Percentiles rank a stretch among this genome's conserved stretches.
These are phyloP conservation scores for Cyclura pinguis DNA, from an alignment of 2,797 vertebrate species.

Conservation along the genomic window DNA sequence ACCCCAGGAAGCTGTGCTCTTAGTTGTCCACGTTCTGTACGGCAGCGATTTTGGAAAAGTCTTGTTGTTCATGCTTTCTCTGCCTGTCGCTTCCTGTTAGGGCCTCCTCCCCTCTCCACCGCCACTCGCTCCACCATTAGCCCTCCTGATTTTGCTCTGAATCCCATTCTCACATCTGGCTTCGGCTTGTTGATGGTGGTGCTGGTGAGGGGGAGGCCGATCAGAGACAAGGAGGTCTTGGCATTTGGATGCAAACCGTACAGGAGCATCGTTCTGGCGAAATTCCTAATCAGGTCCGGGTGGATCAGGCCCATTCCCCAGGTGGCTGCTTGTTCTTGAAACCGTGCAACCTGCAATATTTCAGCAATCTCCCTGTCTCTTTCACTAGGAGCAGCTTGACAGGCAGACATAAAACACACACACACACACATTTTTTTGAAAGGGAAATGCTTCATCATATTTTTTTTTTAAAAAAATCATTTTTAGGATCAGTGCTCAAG, in stretches of 20 bases:
- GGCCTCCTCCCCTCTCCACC: no score
- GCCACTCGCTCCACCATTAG: no score
- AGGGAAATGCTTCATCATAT: not conserved
- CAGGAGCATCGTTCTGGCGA: not conserved
- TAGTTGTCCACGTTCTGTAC: no score
- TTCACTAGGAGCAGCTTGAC: not conserved
- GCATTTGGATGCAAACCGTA: not conserved
- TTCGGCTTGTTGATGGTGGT: not conserved
- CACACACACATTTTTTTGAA: not conserved
- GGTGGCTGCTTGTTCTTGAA: not conserved
- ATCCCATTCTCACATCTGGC: not conserved
- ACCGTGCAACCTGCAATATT: not conserved
- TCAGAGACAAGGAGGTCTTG: not conserved
- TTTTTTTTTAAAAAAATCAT: not conserved
- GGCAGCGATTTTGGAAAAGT: no score
- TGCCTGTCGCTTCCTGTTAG: not conserved
- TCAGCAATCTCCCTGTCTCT: not conserved
- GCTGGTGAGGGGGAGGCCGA: not conserved
- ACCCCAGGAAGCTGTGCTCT: no score
- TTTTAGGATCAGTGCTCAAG: not conserved
- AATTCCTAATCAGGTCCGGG: no score
- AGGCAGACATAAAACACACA: not conserved
- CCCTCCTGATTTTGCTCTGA: not conserved
- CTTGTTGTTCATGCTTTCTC: not conserved
- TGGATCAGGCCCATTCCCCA: no score